Conservation (phyloP, 1,140 invertebrate genomes). For the Triops longicaudatus region DNA sequence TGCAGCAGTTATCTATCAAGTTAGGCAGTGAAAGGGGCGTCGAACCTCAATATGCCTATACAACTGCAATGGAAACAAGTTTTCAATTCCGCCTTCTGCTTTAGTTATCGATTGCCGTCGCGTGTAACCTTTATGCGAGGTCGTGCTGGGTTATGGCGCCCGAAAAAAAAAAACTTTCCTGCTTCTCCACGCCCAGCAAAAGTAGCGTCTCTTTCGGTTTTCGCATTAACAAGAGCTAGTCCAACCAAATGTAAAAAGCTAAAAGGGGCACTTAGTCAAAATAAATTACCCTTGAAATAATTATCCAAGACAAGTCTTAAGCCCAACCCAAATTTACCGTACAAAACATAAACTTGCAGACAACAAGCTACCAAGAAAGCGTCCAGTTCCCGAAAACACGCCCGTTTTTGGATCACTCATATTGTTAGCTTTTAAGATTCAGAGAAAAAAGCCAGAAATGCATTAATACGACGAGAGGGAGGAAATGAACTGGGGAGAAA, state of each 20-base stretch:
- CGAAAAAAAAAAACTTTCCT: neutral
- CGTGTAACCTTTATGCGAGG: constrained; percentile 1
- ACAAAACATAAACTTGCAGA: neutral
- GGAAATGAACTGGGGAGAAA: neutral
- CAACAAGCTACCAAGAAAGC: too few species aligned
- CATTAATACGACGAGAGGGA: neutral
- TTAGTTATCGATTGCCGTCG: neutral
- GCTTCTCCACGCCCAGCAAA: neutral
- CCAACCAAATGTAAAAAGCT: too few species aligned
- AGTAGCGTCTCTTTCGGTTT: neutral
- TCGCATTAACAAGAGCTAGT: neutral
- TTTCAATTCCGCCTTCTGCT: neutral
- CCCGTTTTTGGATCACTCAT: neutral
- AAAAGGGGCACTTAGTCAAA: too few species aligned
- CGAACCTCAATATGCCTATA: neutral
- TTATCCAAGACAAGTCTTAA: too few species aligned
- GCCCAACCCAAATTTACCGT: neutral
- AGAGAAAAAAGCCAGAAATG: too few species aligned
- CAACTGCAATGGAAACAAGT: neutral
- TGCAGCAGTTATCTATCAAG: neutral
- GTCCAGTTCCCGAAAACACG: neutral
- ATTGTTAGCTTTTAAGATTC: too few species aligned
- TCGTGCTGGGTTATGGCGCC: neutral
- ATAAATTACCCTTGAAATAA: too few species aligned
- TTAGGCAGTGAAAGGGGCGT: neutral